Evolutionary conservation across 2,797 vertebrate genomes (phyloP).

Genomic region (Ctenosaura bakeri): DNA sequence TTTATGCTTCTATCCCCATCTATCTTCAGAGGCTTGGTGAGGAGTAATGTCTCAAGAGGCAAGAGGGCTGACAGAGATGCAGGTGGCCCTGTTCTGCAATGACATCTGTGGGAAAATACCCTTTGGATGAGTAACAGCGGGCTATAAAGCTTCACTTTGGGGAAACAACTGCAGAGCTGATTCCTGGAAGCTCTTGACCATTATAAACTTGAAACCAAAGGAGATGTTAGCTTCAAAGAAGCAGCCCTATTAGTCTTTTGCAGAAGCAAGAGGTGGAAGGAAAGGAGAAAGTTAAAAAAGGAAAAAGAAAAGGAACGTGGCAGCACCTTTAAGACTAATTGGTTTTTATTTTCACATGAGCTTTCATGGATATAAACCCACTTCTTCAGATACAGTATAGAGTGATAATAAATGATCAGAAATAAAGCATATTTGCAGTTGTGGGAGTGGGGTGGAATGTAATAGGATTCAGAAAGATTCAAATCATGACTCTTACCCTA

Average conservation of each 20-base stretch:
- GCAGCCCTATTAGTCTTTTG: no score
- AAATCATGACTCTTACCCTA: no score
- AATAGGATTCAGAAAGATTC: neutral
- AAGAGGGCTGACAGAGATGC: slow-evolving; percentile 35
- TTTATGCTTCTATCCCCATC: neutral
- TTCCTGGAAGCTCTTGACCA: slow-evolving; percentile 43
- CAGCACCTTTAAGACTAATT: no score
- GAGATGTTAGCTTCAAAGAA: slow-evolving; percentile 26
- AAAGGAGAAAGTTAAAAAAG: no score
- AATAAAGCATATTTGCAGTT: no score
- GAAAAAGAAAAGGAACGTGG: no score
- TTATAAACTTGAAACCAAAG: slow-evolving; percentile 35
- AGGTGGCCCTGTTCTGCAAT: slow-evolving; percentile 47
- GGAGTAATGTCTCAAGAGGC: neutral
- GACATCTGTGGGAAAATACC: slow-evolving; percentile 51
- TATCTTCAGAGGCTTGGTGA: slow-evolving; percentile 42
- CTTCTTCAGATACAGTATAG: no score
- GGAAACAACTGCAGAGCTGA: slow-evolving; percentile 8
- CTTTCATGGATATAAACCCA: no score
- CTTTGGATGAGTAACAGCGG: slow-evolving; percentile 18
- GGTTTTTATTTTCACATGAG: no score
- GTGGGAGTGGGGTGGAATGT: neutral
- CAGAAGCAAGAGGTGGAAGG: no score
- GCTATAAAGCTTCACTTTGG: slow-evolving; percentile 42
- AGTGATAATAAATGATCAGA: no score